Evolutionary conservation across 2,113 vertebrate genomes (phyloP), one percentile per base, ranked within the genome.

Genomic region (Dipodomys spectabilis): DNA sequence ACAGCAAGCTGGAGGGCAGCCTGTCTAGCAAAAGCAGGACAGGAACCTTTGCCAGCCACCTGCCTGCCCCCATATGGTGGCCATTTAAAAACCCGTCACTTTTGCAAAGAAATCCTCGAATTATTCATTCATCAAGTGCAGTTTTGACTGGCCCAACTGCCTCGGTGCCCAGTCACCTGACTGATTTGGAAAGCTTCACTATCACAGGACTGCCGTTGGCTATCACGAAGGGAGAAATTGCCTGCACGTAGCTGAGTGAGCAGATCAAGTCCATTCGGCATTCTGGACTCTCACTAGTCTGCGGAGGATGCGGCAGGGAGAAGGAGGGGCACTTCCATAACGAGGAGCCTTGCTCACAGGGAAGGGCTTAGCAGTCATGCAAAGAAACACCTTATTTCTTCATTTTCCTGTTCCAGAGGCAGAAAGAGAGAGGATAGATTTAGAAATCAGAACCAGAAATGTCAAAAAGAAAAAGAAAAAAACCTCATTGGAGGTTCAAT

Each of bases 1-100:
- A 97, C 98, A 98, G 97, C 27, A 91, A 88, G 71, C 95, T 97
- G 96, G 95, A 97, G 94, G 97, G 93, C 94, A 85, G 95, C 83
- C 96, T 95, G 92, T 95, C 95, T 93, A 57, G 92, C 85, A 97
- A 97, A 96, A 96, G 88, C 80, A 69, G 44, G 82, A 82, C 65
- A 84, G 74, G 74, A 57, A 80, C 77, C 80, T 91, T 95, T 97
- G 95, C 96, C 96, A 97, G 95, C 91, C 97, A 96, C 91, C 96
- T 97, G 92, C 93, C 94, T 94, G 90, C 80, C 85, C 84, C 97
- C 86, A 71, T 94, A 97, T 95, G 88, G 92, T 86, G 95, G 88
- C 25, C 93, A 49, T 90, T 96, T 96, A 84, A 71, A 96, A 91
- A 95, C 16, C 64, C 68, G 19, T 89, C 69, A 94, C 89, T 94